Percentiles rank a stretch among this genome's conserved stretches.
Evolutionary conservation across 2,888 invertebrate species (phyloP).

Genomic region (Carterocephalus palaemon): DNA sequence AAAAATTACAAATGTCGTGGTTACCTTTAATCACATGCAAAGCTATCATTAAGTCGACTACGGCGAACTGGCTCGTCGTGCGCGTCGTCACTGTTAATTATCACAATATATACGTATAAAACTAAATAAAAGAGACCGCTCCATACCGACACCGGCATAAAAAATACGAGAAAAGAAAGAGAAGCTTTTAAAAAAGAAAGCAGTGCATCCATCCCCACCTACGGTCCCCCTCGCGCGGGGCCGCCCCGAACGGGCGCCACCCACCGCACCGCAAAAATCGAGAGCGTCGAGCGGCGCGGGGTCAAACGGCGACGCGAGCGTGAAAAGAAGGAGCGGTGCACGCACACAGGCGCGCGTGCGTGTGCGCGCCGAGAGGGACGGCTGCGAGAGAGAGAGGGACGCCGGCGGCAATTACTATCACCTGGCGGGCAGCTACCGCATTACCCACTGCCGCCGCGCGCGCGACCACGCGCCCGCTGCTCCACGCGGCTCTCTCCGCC

Average conservation of each 20-base stretch:
- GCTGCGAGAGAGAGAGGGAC: slow-evolving; percentile 65
- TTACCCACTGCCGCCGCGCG: slow-evolving; percentile 80
- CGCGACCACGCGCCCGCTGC: slow-evolving; percentile 80
- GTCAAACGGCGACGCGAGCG: slow-evolving; percentile 78
- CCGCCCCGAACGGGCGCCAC: slow-evolving; percentile 79
- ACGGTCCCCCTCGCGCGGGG: slow-evolving; percentile 66
- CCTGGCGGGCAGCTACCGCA: slow-evolving; percentile 82
- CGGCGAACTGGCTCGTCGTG: slow-evolving; percentile 67
- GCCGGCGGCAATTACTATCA: slow-evolving; percentile 81
- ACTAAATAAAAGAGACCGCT: slow-evolving; percentile 74
- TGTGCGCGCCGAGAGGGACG: slow-evolving; percentile 73
- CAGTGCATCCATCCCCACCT: slow-evolving; percentile 77
- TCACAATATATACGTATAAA: slow-evolving; percentile 71
- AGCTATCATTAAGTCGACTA: slow-evolving; percentile 73
- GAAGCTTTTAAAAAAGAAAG: slow-evolving; percentile 78
- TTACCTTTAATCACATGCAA: slow-evolving; percentile 75
- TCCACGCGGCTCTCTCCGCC: slow-evolving; percentile 62
- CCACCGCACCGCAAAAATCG: slow-evolving; percentile 83
- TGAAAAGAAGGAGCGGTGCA: slow-evolving; percentile 76
- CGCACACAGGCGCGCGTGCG: slow-evolving; percentile 65
- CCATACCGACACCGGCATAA: slow-evolving; percentile 72
- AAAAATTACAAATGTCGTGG: slow-evolving; percentile 67
- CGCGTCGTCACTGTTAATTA: slow-evolving; percentile 76
- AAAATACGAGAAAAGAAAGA: slow-evolving; percentile 79
- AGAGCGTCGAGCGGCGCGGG: slow-evolving; percentile 77